Conservation (phyloP, 2,797 vertebrate genomes). For the Xyrichtys novacula region DNA sequence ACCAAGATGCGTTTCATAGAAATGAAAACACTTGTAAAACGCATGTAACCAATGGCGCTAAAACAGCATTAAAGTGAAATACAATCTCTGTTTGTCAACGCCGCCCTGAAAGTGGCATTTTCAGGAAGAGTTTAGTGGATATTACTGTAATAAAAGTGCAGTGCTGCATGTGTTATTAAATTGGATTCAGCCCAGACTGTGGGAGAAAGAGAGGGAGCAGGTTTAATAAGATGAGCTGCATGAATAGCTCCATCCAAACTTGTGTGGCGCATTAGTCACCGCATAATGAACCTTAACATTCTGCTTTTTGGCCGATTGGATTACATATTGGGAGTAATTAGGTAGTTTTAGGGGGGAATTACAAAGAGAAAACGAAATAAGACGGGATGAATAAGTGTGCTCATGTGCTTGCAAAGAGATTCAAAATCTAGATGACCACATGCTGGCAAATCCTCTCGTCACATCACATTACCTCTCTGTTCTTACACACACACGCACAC, state of each 20-base stretch:
- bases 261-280: conserved; percentile 67
- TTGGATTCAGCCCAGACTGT: conserved; percentile 59
- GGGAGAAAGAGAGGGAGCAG: conserved; percentile 45
- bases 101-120: conserved; percentile 45
- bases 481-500: conserved; percentile 18
- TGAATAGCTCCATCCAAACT: conserved; percentile 69
- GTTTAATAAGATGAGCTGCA: conserved; percentile 77
- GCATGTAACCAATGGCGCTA: conserved; percentile 19
- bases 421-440: conserved; percentile 56
- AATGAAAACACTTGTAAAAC: conserved; percentile 32
- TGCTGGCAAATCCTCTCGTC: conserved; percentile 68
- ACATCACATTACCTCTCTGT: conserved; percentile 58
- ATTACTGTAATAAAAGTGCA: conserved; percentile 67
- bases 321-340: conserved; percentile 69
- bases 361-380: conserved; percentile 39
- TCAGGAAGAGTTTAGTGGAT: conserved; percentile 32
- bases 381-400: conserved; percentile 11
- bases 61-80: conserved; percentile 28
- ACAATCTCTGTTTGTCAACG: conserved; percentile 35
- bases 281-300: conserved; percentile 67
- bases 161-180: conserved; percentile 68
- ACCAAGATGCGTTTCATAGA: conserved; percentile 2
- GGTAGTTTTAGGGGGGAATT: conserved; percentile 49
- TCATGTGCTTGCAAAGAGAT: conserved; percentile 31
- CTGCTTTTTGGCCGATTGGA: conserved; percentile 64